A percentile compares a stretch with the other conserved stretches of the same genome.
Conservation (phyloP, 2,113 vertebrate genomes). For the Dicentrarchus labrax region DNA sequence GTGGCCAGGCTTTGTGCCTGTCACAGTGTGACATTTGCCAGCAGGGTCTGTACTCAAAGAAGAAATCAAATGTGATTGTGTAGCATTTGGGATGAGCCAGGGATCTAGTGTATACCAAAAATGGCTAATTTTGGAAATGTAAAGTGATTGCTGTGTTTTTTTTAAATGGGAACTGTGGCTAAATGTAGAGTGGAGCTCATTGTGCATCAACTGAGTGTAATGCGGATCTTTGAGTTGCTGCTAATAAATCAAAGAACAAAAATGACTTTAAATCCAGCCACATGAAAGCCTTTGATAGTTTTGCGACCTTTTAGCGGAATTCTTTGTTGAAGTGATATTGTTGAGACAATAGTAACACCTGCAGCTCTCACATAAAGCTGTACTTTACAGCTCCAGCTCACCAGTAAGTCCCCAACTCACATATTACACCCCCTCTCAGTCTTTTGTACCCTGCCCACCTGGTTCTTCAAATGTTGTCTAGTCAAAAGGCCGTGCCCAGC, state of each 20-base stretch:
- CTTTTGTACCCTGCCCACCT: slow-evolving; percentile 38
- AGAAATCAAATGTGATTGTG: slow-evolving; percentile 80
- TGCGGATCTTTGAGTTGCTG: not conserved
- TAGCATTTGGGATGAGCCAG: slow-evolving; percentile 65
- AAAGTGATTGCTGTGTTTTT: slow-evolving; percentile 4
- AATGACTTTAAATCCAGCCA: not conserved
- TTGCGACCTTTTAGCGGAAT: not conserved
- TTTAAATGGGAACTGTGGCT: not conserved
- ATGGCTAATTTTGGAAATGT: slow-evolving; percentile 32
- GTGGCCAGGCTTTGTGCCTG: slow-evolving; percentile 75
- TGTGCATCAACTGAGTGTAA: not conserved
- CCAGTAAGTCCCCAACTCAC: slow-evolving; percentile 20
- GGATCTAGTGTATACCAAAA: slow-evolving; percentile 38
- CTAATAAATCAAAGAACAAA: not conserved
- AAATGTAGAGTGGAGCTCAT: not conserved
- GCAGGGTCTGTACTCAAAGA: slow-evolving; percentile 68
- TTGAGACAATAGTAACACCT: slow-evolving; percentile 74
- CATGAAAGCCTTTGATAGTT: slow-evolving; percentile 17
- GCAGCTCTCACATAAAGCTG: slow-evolving; percentile 41
- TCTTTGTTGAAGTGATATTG: slow-evolving; percentile 43
- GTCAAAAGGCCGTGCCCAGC: not conserved
- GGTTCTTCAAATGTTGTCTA: slow-evolving; percentile 46
- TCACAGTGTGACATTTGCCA: slow-evolving; percentile 85
- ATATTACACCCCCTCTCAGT: slow-evolving; percentile 22
- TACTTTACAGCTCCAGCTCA: slow-evolving; percentile 57